Evolutionary conservation across 2,113 vertebrate genomes (phyloP), one percentile per base, ranked within the genome.

Genomic region (Bufo bufo): DNA sequence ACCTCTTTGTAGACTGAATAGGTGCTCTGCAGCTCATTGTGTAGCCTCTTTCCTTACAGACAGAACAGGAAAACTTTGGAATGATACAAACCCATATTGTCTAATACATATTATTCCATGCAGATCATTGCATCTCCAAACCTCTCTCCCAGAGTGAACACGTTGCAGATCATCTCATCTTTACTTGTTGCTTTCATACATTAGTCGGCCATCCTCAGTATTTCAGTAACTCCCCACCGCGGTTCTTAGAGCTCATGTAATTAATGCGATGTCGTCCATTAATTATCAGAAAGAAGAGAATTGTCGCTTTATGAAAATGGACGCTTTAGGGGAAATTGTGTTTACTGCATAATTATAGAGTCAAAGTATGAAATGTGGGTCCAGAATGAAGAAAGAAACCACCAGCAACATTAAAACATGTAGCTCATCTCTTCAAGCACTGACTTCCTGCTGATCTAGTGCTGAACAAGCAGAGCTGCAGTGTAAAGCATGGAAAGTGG

Each of bases 271-370:
- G 54, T 80, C 78, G 19, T 33, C 33, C 54, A 43, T 59, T 33
- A 6, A 59, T 43, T 59, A 80, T 63, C 23, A 56, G 6, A 80
- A 13, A 23, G 17, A 33, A 16, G 23, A 17, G 16, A 20, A 59
- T 61, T 63, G 47, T 63, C 33, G 19, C 58, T 47, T 8, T 63
- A 16, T 63, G 47, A 47, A 59, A 82, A 19, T 16, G 4, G 79
- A 4, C 4, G 56, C 23, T 82, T 47, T 19, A 63, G 56, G 79
- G 23, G 79, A 1, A 61, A 82, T 82, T 10, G 79, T 61, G 17
- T 82, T 82, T 63, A 4, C 79, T 82, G 49, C 4, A 43, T 80
- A 59, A 80, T 80, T 80, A 80, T 43, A 59, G 54, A 80, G 59
- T 5, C 12, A 14, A 80, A 80, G 50, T 7, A 33, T 23, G 6